Base-by-base conservation (phyloP, 2,797 vertebrate species). In the Morus bassanus region DNA sequence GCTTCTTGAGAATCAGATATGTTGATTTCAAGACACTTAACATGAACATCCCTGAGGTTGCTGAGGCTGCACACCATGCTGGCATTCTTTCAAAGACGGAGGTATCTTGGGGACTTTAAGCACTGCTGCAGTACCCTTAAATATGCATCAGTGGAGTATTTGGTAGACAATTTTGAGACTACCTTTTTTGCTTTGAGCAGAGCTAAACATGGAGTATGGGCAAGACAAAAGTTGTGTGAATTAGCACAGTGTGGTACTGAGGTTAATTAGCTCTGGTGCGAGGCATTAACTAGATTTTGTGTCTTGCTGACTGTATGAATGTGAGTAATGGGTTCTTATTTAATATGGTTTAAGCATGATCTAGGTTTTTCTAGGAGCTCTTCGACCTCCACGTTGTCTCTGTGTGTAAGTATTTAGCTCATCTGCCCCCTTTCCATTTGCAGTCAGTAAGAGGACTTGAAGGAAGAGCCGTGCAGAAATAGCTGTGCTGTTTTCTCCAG, bases 401-500 rank as follows among this genome's bases (percentile, higher is more conserved):
- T 73, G 4, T 18, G 50, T 5, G 18, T 13, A 9, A 70, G 18
- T 46, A 2, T 63, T 69, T 12, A 30, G 18, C n/a, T 85, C 61
- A 1, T 54, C 61, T 69, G 31, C 24, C 11, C 13, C 39, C 24
- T 68, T 46, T 43, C 21, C 6, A 0, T 19, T 18, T 33, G 13
- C n/a, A 11, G 0, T n/a, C 19, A 15, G 2, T 9, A 15, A n/a
- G 54, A 50, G 57, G 10, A 11, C 28, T 28, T 18, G 8, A 7
- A 37, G 56, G 28, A 69, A 15, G 2, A 51, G 16, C 31, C 6
- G 3, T 16, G 45, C 23, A 22, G 37, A n/a, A n/a, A 6, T 6
- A 39, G 25, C 30, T 15, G 23, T 24, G 41, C 23, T 70, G 41
- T 56, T 51, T 73, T 12, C 28, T 54, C 9, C 2, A 0, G 39